These are phyloP conservation scores for Psix sp. DNA, from an alignment of 1,140 invertebrate genomes.

Conservation along the genomic window DNA sequence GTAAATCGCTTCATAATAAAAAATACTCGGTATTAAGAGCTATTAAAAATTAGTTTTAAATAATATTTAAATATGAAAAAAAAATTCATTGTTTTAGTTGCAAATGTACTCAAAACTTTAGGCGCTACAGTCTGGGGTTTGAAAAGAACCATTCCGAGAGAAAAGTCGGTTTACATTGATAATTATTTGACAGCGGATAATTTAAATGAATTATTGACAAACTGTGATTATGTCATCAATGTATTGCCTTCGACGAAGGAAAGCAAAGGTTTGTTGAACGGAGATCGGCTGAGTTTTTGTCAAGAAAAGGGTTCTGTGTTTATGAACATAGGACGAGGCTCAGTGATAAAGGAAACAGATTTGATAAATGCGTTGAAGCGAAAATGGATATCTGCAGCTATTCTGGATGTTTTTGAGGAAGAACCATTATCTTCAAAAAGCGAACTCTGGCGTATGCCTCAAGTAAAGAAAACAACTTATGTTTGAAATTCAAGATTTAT, in stretches of 20 bases:
- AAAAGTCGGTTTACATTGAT: constrained; percentile 60
- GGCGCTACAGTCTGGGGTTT: constrained; percentile 71
- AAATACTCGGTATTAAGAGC: not conserved
- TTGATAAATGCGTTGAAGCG: constrained; percentile 78
- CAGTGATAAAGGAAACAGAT: constrained; percentile 77
- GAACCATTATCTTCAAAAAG: constrained; percentile 78
- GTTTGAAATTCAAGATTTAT: not conserved
- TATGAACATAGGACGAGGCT: constrained; percentile 80
- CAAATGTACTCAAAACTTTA: constrained; percentile 70
- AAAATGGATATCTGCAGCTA: constrained; percentile 78
- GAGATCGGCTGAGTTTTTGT: constrained; percentile 73
- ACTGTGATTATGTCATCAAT: constrained; percentile 80
- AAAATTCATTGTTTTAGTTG: constrained; percentile 66
- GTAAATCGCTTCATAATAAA: too few relatives aligned
- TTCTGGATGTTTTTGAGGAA: constrained; percentile 80
- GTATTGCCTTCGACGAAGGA: constrained; percentile 78
- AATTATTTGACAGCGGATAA: constrained; percentile 66
- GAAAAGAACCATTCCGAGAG: constrained; percentile 56
- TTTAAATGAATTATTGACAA: constrained; percentile 73
- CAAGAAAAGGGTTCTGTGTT: constrained; percentile 73
- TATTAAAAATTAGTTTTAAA: not conserved
- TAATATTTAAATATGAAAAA: not conserved
- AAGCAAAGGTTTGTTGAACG: constrained; percentile 77
- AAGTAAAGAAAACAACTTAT: constrained; percentile 64
- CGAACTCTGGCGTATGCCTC: constrained; percentile 77